phyloP scores from a whole-genome alignment of 2,888 invertebrate genomes.

The Plagiodera versicolora region DNA sequence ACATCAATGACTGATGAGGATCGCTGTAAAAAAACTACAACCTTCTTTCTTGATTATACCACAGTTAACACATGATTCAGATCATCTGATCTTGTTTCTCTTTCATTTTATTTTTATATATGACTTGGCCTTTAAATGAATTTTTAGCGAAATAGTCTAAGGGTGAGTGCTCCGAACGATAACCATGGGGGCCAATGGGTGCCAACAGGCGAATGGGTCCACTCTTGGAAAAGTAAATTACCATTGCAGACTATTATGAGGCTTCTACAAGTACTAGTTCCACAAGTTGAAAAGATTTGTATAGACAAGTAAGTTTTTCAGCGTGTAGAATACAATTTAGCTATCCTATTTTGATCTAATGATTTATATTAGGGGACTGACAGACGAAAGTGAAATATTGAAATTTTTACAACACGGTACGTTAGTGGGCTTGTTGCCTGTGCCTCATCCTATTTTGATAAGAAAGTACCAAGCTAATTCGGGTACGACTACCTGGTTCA shows the following conservation, averaged over 20 bases:
- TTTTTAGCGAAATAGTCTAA: slow-evolving; percentile 65
- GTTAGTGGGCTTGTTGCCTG: slow-evolving; percentile 93
- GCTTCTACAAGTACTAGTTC: slow-evolving; percentile 95
- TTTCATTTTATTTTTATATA: too few relatives aligned
- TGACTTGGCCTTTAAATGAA: too few relatives aligned
- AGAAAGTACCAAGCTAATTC: slow-evolving; percentile 98
- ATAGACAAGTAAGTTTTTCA: slow-evolving; percentile 84
- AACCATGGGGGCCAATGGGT: slow-evolving; percentile 65
- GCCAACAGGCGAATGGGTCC: slow-evolving; percentile 96
- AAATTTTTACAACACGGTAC: slow-evolving; percentile 99
- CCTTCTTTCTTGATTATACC: too few relatives aligned
- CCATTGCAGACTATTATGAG: slow-evolving; percentile 99
- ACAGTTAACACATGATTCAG: too few relatives aligned
- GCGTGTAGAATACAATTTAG: not conserved
- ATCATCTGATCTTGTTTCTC: too few relatives aligned
- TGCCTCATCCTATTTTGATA: slow-evolving; percentile 98
- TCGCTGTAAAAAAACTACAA: too few relatives aligned
- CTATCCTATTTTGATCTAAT: slow-evolving; percentile 7
- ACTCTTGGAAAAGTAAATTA: slow-evolving; percentile 94
- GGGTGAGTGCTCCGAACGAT: slow-evolving; percentile 56
- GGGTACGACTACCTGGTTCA: slow-evolving; percentile 98
- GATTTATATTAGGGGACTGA: slow-evolving; percentile 80
- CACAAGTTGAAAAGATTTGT: slow-evolving; percentile 99
- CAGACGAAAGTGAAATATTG: slow-evolving; percentile 98
- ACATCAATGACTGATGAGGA: too few relatives aligned